phyloP scores from a whole-genome alignment of 2,797 vertebrate species.

The Champsocephalus esox region DNA sequence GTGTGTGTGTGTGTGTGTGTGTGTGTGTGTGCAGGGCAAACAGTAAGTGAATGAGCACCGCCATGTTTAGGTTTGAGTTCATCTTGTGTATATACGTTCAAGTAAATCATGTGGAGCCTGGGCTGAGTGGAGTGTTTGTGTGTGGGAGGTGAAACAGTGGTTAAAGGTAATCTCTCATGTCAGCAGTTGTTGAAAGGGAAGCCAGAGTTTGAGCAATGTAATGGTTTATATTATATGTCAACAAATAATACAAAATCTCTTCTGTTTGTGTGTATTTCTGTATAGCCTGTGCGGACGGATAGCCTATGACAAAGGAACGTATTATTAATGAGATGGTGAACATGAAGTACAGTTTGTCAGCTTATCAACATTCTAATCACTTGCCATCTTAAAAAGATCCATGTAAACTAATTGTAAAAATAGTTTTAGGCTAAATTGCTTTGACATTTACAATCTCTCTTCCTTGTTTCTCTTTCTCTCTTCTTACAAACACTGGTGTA shows the following conservation, averaged over 20 bases:
- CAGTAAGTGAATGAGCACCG: constrained; percentile 16
- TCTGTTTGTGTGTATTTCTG: constrained; percentile 36
- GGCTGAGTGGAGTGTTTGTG: constrained; percentile 42
- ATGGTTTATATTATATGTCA: constrained; percentile 59
- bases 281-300: constrained; percentile 21
- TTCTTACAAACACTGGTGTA: constrained; percentile 56
- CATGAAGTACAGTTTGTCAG: constrained; percentile 25
- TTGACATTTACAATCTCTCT: constrained; percentile 36
- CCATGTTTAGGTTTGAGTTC: constrained; percentile 57
- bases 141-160: constrained; percentile 33
- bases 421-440: constrained; percentile 24
- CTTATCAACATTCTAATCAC: constrained; percentile 36
- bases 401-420: constrained; percentile 60
- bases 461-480: constrained; percentile 26
- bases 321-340: constrained; percentile 55
- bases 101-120: constrained; percentile 63
- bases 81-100: constrained; percentile 48
- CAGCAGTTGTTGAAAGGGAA: constrained; percentile 53
- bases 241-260: constrained; percentile 49
- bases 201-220: constrained; percentile 48
- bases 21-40: neutral
- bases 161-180: constrained; percentile 56
- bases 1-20: neutral
- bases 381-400: constrained; percentile 28
- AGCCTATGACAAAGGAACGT: constrained; percentile 26